These are phyloP conservation scores for honey bee (Apis mellifera) DNA, from an alignment of 1,140 invertebrate species.

Conservation along the genomic window DNA sequence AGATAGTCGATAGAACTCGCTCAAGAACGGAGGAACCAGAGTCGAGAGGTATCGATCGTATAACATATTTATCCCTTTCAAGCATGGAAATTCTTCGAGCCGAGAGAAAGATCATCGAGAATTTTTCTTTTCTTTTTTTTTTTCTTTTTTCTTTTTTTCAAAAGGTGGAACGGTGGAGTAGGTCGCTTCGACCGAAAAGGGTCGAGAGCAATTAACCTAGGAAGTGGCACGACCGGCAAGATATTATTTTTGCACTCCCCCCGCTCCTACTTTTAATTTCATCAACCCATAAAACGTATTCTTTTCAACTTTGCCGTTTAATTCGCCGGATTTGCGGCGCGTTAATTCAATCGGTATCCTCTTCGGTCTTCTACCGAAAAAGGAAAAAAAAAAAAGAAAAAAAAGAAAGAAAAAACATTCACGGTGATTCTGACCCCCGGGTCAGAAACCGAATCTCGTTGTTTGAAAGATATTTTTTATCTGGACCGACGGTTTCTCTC, in stretches of 20 bases:
- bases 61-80: slow-evolving; percentile 28
- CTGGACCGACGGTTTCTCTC: not conserved
- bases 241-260: slow-evolving; percentile 40
- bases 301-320: slow-evolving; percentile 21
- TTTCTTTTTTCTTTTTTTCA: not conserved
- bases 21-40: not conserved
- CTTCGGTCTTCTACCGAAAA: not conserved
- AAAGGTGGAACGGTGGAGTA: slow-evolving; percentile 30
- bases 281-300: slow-evolving; percentile 19
- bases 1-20: not conserved
- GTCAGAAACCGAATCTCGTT: not conserved
- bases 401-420: not conserved
- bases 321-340: slow-evolving; percentile 40
- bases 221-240: slow-evolving; percentile 25
- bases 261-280: slow-evolving; percentile 44
- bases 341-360: slow-evolving; percentile 39
- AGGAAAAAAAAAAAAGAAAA: not conserved
- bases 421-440: not conserved
- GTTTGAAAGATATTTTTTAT: not conserved
- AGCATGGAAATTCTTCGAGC: slow-evolving; percentile 5
- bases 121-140: not conserved
- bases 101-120: slow-evolving; percentile 23
- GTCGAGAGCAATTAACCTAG: slow-evolving; percentile 51
- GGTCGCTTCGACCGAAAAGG: slow-evolving; percentile 32
- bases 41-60: not conserved